Conservation (phyloP, 2,888 invertebrate genomes). For the Zaprionus bogoriensis region DNA sequence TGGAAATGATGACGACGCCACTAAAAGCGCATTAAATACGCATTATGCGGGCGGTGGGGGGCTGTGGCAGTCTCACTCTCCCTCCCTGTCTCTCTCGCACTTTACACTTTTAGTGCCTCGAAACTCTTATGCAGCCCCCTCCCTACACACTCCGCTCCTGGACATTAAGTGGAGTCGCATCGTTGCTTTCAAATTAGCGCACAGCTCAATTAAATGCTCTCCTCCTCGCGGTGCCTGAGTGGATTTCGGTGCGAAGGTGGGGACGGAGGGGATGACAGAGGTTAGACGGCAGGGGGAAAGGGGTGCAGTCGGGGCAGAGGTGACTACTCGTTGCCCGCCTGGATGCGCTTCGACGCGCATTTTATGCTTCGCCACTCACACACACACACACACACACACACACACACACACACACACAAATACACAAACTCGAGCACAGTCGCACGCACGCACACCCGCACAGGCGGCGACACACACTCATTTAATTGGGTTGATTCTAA, state of each 20-base stretch:
- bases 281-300: not conserved
- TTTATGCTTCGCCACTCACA: constrained; percentile 49
- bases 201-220: constrained; percentile 65
- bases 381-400: constrained; percentile 9
- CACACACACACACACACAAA: not conserved
- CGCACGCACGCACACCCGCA: not conserved
- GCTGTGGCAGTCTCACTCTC: not conserved
- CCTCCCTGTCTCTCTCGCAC: not conserved
- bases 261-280: not conserved
- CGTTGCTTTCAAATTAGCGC: constrained; percentile 75
- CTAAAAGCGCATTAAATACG: constrained; percentile 69
- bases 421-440: constrained; percentile 1
- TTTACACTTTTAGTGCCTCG: not conserved
- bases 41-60: constrained; percentile 45
- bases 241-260: too few species aligned
- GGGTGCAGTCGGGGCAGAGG: not conserved
- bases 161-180: constrained; percentile 46
- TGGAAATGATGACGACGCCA: constrained; percentile 11
- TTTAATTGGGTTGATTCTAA: constrained; percentile 68
- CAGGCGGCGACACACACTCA: constrained; percentile 17
- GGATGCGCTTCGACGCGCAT: constrained; percentile 70
- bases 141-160: not conserved
- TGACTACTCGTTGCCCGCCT: constrained; percentile 45
- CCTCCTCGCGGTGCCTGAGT: not conserved
- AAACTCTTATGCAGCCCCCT: not conserved